A percentile compares a stretch with the other conserved stretches of the same genome.
Evolutionary conservation across 2,797 vertebrate species (phyloP).

Genomic region (Acipenser oxyrinchus): DNA sequence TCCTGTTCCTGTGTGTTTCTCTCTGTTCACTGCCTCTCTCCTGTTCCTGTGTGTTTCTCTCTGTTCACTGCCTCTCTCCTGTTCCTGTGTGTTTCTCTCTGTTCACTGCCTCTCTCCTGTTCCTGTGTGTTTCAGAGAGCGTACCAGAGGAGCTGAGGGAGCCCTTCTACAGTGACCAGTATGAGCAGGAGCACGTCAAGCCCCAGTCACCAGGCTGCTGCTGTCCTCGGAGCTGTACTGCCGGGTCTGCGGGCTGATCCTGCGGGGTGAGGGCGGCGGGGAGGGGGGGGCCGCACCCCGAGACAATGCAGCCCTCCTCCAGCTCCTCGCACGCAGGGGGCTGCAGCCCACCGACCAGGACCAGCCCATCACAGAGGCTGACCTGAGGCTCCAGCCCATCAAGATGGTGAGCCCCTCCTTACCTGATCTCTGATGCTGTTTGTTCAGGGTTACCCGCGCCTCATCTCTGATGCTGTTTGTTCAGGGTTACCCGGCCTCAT

Average conservation of each 20-base stretch:
- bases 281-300: conserved; percentile 47
- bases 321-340: conserved; percentile 61
- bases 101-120: conserved; percentile 5
- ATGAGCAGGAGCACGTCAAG: conserved; percentile 90
- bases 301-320: conserved; percentile 65
- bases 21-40: too few species aligned
- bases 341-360: conserved; percentile 58
- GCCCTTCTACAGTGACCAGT: conserved; percentile 91
- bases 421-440: too few species aligned
- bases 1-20: too few species aligned
- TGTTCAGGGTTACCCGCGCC: too few species aligned
- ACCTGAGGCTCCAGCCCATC: conserved; percentile 77
- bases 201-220: conserved; percentile 78
- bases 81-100: conserved; percentile 17
- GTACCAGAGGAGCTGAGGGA: conserved; percentile 80
- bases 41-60: background rate
- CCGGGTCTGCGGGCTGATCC: conserved; percentile 65
- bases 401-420: conserved; percentile 68
- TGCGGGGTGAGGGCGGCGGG: conserved; percentile 32
- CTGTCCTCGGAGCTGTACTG: conserved; percentile 82
- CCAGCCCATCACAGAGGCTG: conserved; percentile 60
- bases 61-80: background rate
- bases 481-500: too few species aligned
- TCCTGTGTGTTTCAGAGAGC: conserved; percentile 56
- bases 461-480: too few species aligned